Evolutionary conservation across 2,888 invertebrate species (phyloP), one percentile per base, ranked within the genome.

Genomic region (Rotaria macrura): DNA sequence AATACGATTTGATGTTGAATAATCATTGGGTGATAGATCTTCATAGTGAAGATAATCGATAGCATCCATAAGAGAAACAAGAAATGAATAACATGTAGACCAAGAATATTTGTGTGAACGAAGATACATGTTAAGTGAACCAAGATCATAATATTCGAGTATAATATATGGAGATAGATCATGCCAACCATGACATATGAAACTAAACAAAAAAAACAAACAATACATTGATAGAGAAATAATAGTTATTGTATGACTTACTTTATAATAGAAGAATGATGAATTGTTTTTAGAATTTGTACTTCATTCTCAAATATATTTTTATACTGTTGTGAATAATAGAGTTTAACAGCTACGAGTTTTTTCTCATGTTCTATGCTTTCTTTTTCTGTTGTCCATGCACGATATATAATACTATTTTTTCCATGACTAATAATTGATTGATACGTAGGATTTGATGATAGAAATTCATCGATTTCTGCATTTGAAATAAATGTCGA

Each of bases 41-140:
- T 79, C 79, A n/a, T 40, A 79, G 43, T 79, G 79, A 43, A 79
- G 43, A 79, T 79, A 79, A 79, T 79, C 79, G n/a, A 79, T 40
- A 10, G 43, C 79, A 79, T n/a, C 43, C 12, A 43, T 6, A 43
- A 79, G 43, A 14, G 79, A 79, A 0, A 43, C 0, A 43, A 79
- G 43, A 43, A 79, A 79, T 43, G 40, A 40, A n/a, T 43, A 79
- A 43, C 79, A 79, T 7, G 17, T 65, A 34, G 65, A 65, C 65
- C 65, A 65, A 20, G 65, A 34, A 29, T 34, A 4, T 34, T 65
- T 65, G 38, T 65, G 17, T 20, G 65, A 65, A 7, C 4, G 34
- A 65, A 65, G 65, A 65, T 65, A 65, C 34, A 20, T 65, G 7
- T 34, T 20, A 17, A 65, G 65, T 29, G 65, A 38, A 65, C 38